A percentile compares a stretch with the other conserved stretches of the same genome.
Evolutionary conservation across 2,113 vertebrate species (phyloP).

Genomic region (Trochalopteron elliotii): DNA sequence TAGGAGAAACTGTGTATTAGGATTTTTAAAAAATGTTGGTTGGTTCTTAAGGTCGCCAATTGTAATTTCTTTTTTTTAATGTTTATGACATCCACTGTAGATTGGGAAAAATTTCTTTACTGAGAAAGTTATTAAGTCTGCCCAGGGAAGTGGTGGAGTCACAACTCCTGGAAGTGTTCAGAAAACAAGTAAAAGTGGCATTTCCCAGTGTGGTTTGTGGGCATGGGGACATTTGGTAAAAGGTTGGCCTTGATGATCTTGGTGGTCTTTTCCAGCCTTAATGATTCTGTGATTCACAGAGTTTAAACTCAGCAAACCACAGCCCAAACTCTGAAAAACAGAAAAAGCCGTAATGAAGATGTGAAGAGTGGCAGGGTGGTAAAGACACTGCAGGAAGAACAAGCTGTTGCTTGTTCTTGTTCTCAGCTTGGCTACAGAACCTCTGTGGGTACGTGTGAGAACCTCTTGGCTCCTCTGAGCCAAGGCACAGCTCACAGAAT

Average conservation of each 20-base stretch:
- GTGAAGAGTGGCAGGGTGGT: not conserved
- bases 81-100: not conserved
- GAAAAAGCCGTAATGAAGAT: not conserved
- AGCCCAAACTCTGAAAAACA: not conserved
- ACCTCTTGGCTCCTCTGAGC: not conserved
- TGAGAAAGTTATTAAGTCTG: not conserved
- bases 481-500: not conserved
- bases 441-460: not conserved
- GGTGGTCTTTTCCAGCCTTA: not conserved
- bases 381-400: not conserved
- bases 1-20: not conserved
- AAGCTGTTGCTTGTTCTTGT: not conserved
- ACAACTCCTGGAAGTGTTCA: not conserved
- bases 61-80: not conserved
- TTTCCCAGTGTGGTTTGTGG: not conserved
- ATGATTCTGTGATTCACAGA: not conserved
- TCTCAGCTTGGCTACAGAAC: not conserved
- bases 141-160: not conserved
- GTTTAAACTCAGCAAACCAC: not conserved
- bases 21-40: not conserved
- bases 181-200: not conserved
- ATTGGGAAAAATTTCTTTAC: not conserved
- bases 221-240: not conserved
- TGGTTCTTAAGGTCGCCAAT: not conserved
- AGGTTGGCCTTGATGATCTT: not conserved